Evolutionary conservation across 2,113 vertebrate genomes (phyloP).

Genomic region (Rhinoderma darwinii): DNA sequence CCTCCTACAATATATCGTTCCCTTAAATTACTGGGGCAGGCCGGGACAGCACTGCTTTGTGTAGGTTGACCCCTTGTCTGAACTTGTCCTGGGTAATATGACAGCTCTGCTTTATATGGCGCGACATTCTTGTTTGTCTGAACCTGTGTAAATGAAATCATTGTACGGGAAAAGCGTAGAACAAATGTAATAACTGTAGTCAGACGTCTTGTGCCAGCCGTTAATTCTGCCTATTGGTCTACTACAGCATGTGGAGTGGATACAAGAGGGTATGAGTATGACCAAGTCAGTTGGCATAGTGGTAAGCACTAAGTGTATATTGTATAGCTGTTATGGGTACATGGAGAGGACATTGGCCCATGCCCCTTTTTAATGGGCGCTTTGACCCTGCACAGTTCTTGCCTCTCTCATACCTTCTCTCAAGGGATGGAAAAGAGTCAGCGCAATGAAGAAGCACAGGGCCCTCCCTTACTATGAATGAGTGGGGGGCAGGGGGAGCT

Average conservation of each 20-base stretch:
- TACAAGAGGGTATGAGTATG: neutral
- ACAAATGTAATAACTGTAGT: neutral
- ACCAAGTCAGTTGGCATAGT: neutral
- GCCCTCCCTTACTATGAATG: too few species aligned
- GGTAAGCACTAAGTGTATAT: neutral
- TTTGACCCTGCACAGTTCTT: too few species aligned
- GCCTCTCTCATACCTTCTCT: neutral
- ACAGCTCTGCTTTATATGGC: constrained; percentile 14
- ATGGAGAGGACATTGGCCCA: too few species aligned
- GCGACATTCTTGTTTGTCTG: constrained; percentile 19
- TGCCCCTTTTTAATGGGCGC: too few species aligned
- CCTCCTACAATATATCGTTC: constrained; percentile 15
- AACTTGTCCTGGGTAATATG: constrained; percentile 17
- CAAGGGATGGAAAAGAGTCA: neutral
- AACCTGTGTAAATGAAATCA: neutral
- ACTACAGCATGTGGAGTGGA: neutral
- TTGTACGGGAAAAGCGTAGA: neutral
- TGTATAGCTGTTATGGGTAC: too few species aligned
- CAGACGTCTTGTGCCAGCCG: neutral
- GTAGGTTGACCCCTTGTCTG: constrained; percentile 25
- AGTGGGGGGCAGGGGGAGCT: too few species aligned
- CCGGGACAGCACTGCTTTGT: constrained; percentile 1
- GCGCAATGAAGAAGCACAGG: neutral
- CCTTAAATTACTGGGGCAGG: constrained; percentile 24
- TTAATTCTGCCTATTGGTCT: neutral